Base-by-base conservation (phyloP, 2,797 vertebrate species). In the Amphiprion clarkii region DNA sequence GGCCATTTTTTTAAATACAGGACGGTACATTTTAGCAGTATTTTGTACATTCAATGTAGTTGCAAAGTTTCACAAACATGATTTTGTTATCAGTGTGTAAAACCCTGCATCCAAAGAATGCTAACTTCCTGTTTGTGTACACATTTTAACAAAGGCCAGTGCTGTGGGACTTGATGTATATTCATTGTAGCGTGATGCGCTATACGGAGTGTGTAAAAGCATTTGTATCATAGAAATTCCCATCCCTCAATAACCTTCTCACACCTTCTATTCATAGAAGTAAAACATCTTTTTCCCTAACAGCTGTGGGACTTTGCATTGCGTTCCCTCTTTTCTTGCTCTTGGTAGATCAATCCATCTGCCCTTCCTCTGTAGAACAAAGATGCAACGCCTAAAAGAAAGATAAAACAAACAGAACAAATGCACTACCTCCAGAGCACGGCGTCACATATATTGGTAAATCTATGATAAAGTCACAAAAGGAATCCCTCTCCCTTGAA, bases 381-480 rank as follows among this genome's bases (percentile, higher is more conserved):
- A 84, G 61, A 76, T 23, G 46, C 59, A 0, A 21, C n/a, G 7
- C 52, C 51, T 85, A 59, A 78, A 71, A 64, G 36, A 49, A 23
- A 71, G 82, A 79, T 76, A 64, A 83, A 84, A 85, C 72, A 88
- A 78, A 84, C 70, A 74, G 56, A 76, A 80, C 70, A 78, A 81
- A 82, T 78, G 69, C 6, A 2, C 61, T 71, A 82, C 74, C 80
- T 79, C 78, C 14, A 3, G 71, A 82, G 65, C 73, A 66, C 31
- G 66, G 71, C 67, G 11, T 78, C 87, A 81, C 67, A 70, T 60
- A 64, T 82, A 76, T 74, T 78, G 66, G 72, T 75, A 75, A 80
- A 80, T 86, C 74, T 79, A 65, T 76, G 79, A 86, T 81, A 79
- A 78, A 87, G 67, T 82, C 76, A 84, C 79, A 86, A 83, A 87